phyloP scores from a whole-genome alignment of 2,797 vertebrate species.

The Sebastes iracundus region DNA sequence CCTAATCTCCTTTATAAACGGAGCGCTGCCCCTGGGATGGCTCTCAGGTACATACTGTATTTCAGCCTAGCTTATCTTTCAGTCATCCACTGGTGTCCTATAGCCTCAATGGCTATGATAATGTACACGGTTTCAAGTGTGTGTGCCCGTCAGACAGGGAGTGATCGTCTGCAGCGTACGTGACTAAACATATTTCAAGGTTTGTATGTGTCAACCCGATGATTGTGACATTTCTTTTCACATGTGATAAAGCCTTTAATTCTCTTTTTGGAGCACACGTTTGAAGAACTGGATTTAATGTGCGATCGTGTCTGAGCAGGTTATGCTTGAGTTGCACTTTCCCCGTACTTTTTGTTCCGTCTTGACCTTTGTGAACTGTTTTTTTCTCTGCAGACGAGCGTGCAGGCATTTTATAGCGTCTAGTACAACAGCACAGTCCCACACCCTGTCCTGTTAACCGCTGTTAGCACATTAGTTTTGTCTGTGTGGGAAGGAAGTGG shows the following conservation, averaged over 20 bases:
- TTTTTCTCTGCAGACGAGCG: constrained; percentile 3
- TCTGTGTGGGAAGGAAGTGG: constrained; percentile 61
- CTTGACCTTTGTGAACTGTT: constrained; percentile 27
- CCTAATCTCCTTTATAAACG: constrained; percentile 46
- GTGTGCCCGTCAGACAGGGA: constrained; percentile 30
- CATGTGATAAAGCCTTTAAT: neutral
- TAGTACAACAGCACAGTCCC: constrained; percentile 24
- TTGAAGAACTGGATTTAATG: constrained; percentile 23
- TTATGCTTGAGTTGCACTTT: constrained; percentile 45
- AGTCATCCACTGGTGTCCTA: constrained; percentile 47
- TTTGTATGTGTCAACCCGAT: constrained; percentile 10
- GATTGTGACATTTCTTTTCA: constrained; percentile 10
- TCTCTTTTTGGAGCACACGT: neutral
- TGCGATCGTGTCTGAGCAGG: constrained; percentile 24
- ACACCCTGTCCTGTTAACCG: constrained; percentile 52
- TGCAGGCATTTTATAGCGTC: constrained; percentile 18
- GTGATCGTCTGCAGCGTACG: constrained; percentile 2
- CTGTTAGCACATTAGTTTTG: constrained; percentile 46
- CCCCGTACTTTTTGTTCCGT: neutral
- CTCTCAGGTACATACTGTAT: constrained; percentile 62
- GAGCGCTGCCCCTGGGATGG: constrained; percentile 47
- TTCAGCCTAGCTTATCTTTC: constrained; percentile 71
- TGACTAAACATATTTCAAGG: constrained; percentile 14
- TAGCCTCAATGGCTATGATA: constrained; percentile 43
- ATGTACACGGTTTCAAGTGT: constrained; percentile 54